Evolutionary conservation across 2,113 vertebrate species (phyloP).

Genomic region (Cebus imitator): DNA sequence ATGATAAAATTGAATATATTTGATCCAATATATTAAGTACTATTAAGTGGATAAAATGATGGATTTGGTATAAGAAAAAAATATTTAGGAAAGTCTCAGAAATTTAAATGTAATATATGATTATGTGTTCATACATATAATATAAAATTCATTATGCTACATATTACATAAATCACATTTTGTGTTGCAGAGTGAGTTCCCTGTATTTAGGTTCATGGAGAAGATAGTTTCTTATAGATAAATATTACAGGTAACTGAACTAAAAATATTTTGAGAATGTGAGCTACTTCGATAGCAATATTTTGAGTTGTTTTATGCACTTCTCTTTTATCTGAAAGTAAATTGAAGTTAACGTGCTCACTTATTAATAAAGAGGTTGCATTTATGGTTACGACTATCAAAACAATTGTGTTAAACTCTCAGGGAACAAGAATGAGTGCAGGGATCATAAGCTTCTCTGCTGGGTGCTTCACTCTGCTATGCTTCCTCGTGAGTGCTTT

Average conservation of each 20-base stretch:
- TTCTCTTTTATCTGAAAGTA: background rate
- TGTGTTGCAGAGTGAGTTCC: background rate
- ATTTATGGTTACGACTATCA: background rate
- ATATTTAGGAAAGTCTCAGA: background rate
- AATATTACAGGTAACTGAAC: background rate
- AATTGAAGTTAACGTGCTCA: background rate
- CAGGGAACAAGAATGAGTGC: accelerated
- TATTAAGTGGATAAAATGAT: background rate
- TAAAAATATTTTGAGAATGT: background rate
- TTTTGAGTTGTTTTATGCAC: background rate
- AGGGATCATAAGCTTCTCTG: too few relatives aligned
- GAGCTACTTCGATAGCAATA: background rate
- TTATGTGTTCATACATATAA: background rate
- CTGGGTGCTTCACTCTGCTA: too few relatives aligned
- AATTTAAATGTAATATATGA: background rate
- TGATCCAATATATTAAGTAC: background rate
- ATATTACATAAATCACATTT: background rate
- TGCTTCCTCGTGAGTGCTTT: background rate
- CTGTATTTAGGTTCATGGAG: background rate
- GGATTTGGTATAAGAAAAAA: background rate
- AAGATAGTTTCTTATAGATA: background rate
- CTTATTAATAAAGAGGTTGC: background rate
- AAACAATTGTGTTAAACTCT: background rate
- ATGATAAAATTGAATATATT: too few relatives aligned
- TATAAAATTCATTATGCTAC: background rate